These are phyloP conservation scores for Sebastes baramenuke DNA, from an alignment of 2,797 vertebrate species.

Conservation along the genomic window DNA sequence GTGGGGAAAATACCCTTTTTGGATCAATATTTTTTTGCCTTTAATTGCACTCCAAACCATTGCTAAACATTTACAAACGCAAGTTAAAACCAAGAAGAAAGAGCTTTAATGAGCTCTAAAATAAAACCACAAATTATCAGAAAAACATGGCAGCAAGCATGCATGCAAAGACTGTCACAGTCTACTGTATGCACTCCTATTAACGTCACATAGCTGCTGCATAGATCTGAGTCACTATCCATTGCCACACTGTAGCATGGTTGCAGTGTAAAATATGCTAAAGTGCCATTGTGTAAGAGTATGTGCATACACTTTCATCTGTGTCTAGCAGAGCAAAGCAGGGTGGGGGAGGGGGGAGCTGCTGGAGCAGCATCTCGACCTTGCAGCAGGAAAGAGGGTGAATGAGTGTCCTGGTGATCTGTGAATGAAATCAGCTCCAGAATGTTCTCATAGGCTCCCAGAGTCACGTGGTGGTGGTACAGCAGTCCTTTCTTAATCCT, in stretches of 20 bases:
- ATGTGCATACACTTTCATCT: conserved; percentile 26
- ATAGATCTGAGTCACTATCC: conserved; percentile 55
- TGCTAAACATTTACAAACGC: neutral
- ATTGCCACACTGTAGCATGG: neutral
- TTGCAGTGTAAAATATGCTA: conserved; percentile 33
- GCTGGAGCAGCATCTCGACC: conserved; percentile 59
- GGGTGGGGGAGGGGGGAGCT: conserved; percentile 42
- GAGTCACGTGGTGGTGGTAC: conserved; percentile 36
- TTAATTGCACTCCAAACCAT: neutral
- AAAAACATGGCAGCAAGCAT: neutral
- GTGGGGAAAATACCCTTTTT: neutral
- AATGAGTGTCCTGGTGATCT: conserved; percentile 57
- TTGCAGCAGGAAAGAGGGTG: conserved; percentile 67
- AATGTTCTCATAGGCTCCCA: conserved; percentile 35
- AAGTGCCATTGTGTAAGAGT: conserved; percentile 48
- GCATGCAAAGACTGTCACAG: neutral
- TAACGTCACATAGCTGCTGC: conserved; percentile 25
- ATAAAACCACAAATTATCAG: neutral
- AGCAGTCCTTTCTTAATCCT: conserved; percentile 31
- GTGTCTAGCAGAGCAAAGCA: conserved; percentile 10
- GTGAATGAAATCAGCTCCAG: conserved; percentile 66
- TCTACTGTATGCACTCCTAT: neutral
- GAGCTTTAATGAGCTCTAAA: neutral
- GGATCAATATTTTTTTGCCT: neutral
- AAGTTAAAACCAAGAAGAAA: neutral